Conservation (phyloP, 92 coral and sea anemone genomes). For the Zoanthus sansibaricus region DNA sequence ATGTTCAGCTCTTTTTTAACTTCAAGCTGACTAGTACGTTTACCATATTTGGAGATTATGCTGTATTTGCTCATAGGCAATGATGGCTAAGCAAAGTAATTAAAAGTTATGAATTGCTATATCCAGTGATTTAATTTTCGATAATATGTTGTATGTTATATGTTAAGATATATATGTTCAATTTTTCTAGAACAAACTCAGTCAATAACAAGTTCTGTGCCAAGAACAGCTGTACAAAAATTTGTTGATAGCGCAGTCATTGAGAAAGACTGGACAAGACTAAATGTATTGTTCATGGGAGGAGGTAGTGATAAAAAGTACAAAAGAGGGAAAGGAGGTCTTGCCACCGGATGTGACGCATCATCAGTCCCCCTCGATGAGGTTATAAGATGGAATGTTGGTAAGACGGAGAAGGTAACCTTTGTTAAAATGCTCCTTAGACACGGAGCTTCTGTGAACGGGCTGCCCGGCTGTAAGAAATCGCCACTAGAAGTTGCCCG, state of each 20-base stretch:
- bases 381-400: background rate
- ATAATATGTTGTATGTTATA: background rate
- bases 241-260: constrained; percentile 6
- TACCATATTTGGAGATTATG: no score
- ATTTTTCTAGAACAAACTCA: constrained; percentile 7
- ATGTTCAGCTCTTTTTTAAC: no score
- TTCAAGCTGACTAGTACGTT: no score
- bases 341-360: constrained; percentile 41
- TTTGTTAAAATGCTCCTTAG: constrained; percentile 9
- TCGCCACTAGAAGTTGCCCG: constrained; percentile 20
- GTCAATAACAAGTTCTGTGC: constrained; percentile 19
- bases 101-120: no score
- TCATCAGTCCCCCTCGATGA: constrained; percentile 24
- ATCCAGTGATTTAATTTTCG: no score
- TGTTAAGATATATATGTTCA: background rate
- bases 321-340: constrained; percentile 16
- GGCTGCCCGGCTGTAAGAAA: constrained; percentile 28
- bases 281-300: constrained; percentile 31
- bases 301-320: constrained; percentile 33
- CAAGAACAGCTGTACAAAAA: constrained; percentile 16
- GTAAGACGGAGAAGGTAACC: background rate
- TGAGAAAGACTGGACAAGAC: constrained; percentile 21
- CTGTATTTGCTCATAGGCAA: no score
- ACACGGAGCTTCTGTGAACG: constrained; percentile 28
- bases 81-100: no score